Evolutionary conservation across 2,797 vertebrate genomes (phyloP), one percentile per base, ranked within the genome.

Genomic region (Poliocrania exsul): DNA sequence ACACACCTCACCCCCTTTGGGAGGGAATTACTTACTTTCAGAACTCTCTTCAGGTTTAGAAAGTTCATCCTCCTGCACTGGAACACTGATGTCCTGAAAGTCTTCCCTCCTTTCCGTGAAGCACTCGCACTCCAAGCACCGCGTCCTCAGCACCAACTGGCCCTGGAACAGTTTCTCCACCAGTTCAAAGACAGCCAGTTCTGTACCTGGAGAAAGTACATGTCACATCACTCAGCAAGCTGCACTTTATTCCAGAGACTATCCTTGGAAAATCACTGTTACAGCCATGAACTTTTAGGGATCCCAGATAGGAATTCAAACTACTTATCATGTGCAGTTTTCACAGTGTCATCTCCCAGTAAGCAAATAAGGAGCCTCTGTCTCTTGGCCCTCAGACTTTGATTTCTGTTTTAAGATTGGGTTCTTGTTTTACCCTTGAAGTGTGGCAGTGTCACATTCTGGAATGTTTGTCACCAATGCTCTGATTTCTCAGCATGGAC

Each of bases 41-140:
- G 98, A 98, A 95, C 97, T 98, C 88, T 98, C 98, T 11, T 98
- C 98, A 1, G 94, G 97, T 96, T 98, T 98, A 91, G 97, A 96
- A 92, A 98, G 97, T 29, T 99, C 98, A 40, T 99, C 99, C 74
- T 99, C 99, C 73, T 99, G 99, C 70, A 99, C 99, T 0, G 99
- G 99, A 56, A 99, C 99, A 3, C 99, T 99, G 97, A 99, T 99
- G 97, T 99, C 99, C 97, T 99, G 99, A 86, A 99, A 99, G 95
- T 99, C 99, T 96, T 99, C 99, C 92, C 99, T 98, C 94, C 99
- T 98, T 92, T 99, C 99, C 1, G 99, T 99, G 97, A 98, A 99
- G 97, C 99, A 98, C 97, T 99, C 99, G 14, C 99, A 99, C 97
- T 99, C 99, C 97, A 99, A 97, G 81, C 99, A 99, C 58, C 99